These are phyloP conservation scores for Talpa occidentalis DNA, from an alignment of 2,113 vertebrate genomes.

Conservation along the genomic window DNA sequence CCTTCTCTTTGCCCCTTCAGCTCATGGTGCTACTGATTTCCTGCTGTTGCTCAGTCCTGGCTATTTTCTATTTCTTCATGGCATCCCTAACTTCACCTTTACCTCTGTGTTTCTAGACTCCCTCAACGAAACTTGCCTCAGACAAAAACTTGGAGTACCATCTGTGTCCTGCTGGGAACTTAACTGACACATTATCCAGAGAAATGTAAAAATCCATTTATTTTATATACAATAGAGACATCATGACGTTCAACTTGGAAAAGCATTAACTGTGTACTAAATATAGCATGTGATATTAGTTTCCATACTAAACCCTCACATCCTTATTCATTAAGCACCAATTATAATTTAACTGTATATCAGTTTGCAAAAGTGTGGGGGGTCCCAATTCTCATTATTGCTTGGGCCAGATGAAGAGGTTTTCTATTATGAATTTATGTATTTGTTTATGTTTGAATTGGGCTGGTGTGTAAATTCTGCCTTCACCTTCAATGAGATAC, in stretches of 20 bases:
- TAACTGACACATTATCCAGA: conserved; percentile 32
- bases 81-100: conserved; percentile 6
- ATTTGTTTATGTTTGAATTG: background rate
- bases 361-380: background rate
- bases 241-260: conserved; percentile 7
- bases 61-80: background rate
- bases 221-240: conserved; percentile 52
- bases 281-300: background rate
- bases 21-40: background rate
- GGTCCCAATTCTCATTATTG: conserved; percentile 30
- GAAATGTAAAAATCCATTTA: conserved; percentile 1
- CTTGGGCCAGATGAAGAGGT: background rate
- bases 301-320: background rate
- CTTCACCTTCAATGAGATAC: background rate
- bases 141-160: background rate
- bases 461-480: background rate
- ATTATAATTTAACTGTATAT: background rate
- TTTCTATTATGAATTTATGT: background rate
- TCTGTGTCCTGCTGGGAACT: background rate
- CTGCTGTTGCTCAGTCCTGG: background rate
- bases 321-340: background rate
- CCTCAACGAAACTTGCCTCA: background rate
- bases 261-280: background rate
- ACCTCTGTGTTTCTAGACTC: background rate
- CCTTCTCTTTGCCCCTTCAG: background rate